These are phyloP conservation scores for Xiphophorus hellerii DNA, from an alignment of 2,113 vertebrate species.

Conservation along the genomic window DNA sequence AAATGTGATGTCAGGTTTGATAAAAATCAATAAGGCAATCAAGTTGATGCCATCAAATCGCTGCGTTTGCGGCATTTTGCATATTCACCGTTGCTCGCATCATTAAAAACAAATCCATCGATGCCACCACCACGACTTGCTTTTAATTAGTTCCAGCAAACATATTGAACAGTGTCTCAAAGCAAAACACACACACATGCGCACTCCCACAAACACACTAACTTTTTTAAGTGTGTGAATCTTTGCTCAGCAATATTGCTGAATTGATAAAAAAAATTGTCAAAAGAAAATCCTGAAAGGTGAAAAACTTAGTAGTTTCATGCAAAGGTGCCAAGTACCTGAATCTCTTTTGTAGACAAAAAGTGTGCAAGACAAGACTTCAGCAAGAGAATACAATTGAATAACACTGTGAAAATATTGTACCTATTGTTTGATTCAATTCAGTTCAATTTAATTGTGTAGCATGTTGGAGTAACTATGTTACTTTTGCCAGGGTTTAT, in stretches of 20 bases:
- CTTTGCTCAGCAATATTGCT: conserved; percentile 26
- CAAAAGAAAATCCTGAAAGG: conserved; percentile 28
- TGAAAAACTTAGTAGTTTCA: background rate
- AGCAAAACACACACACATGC: background rate
- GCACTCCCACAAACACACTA: conserved; percentile 11
- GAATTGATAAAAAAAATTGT: conserved; percentile 38
- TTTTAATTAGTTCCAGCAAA: conserved; percentile 93
- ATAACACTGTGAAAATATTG: too few relatives aligned
- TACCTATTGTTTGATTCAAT: too few relatives aligned
- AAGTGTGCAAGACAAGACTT: background rate
- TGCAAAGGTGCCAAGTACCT: conserved; percentile 8
- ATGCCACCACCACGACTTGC: conserved; percentile 77
- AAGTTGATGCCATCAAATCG: conserved; percentile 62
- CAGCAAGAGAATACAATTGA: too few relatives aligned
- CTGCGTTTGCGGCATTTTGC: conserved; percentile 71
- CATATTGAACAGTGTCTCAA: conserved; percentile 81
- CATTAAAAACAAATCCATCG: conserved; percentile 92
- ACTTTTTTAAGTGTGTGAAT: conserved; percentile 7
- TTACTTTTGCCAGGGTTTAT: too few relatives aligned
- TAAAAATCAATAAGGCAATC: conserved; percentile 83
- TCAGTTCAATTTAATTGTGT: too few relatives aligned
- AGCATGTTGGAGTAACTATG: too few relatives aligned
- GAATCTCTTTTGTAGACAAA: background rate
- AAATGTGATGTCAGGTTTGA: conserved; percentile 76
- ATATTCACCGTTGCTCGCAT: conserved; percentile 86